Evolutionary conservation across 2,113 vertebrate species (phyloP), one percentile per base, ranked within the genome.

Genomic region (Elanus axillaris): DNA sequence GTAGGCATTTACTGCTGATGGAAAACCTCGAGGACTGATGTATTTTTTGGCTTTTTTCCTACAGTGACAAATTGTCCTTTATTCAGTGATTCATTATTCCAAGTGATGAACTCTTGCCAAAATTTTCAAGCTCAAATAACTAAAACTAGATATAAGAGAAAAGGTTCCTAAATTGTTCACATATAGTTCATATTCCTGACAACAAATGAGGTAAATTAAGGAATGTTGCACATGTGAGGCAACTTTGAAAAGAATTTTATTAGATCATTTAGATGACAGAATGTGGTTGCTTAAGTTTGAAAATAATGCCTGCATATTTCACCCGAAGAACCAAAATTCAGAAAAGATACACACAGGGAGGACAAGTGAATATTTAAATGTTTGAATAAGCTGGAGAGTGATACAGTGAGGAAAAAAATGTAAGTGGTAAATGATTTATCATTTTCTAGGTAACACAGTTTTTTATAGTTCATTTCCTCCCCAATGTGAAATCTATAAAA

Each of bases 391-490:
- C 47, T 73, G 38, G 13, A 96, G 78, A 91, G 68, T 80, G 86
- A 93, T 27, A 42, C 0, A 7, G 22, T 22, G 92, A 86, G 66
- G 87, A 36, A 72, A 56, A 69, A 72, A 52, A 73, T 23, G n/a
- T 88, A 84, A 92, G 75, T 81, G 29, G 58, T 97, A 97, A 97
- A 94, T 91, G 74, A 75, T 97, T 97, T 94, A 88, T 73, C 34
- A 92, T 97, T 97, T 97, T 96, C 93, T 83, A 96, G 94, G 86
- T 85, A 96, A 31, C 20, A 85, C 76, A 66, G 74, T 96, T 94
- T 93, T 96, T 94, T 89, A 96, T 89, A 94, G 92, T 96, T 97
- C 73, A 98, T 97, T 97, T 98, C 90, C 94, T 98, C 84, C 50
- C 67, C 82, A 88, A 68, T 91, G 78, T 95, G 92, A 95, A 96